Evolutionary conservation across 2,888 invertebrate genomes (phyloP).

Genomic region (Pasiphila rectangulata): DNA sequence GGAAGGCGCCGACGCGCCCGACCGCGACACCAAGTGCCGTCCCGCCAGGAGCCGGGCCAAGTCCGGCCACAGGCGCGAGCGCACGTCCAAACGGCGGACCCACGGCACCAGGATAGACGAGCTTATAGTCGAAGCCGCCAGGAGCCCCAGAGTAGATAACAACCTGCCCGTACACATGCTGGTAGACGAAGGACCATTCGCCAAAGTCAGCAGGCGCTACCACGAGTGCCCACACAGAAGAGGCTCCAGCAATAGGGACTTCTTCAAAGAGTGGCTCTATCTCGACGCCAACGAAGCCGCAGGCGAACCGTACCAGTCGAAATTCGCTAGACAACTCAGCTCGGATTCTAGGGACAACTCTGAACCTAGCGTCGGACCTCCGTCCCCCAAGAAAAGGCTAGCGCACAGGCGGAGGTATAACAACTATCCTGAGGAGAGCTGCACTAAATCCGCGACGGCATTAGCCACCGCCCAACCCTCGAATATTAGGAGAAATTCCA

Average conservation of each 20-base stretch:
- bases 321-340: conserved; percentile 76
- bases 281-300: conserved; percentile 65
- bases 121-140: conserved; percentile 58
- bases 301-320: conserved; percentile 74
- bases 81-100: conserved; percentile 57
- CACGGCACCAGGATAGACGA: conserved; percentile 64
- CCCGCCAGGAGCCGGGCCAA: conserved; percentile 57
- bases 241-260: conserved; percentile 63
- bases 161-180: conserved; percentile 64
- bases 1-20: conserved; percentile 50
- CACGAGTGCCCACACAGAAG: conserved; percentile 66
- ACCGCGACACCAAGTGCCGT: conserved; percentile 56
- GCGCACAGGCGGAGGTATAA: conserved; percentile 67
- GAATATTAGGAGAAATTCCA: conserved; percentile 81
- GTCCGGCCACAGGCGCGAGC: conserved; percentile 59
- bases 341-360: conserved; percentile 78
- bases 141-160: conserved; percentile 53
- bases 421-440: conserved; percentile 72
- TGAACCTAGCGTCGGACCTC: conserved; percentile 72
- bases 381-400: conserved; percentile 66
- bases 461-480: conserved; percentile 70
- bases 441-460: conserved; percentile 74
- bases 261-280: conserved; percentile 74
- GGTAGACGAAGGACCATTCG: conserved; percentile 70
- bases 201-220: conserved; percentile 68